Evolutionary conservation across 2,113 vertebrate genomes (phyloP).

Genomic region (Castor canadensis): DNA sequence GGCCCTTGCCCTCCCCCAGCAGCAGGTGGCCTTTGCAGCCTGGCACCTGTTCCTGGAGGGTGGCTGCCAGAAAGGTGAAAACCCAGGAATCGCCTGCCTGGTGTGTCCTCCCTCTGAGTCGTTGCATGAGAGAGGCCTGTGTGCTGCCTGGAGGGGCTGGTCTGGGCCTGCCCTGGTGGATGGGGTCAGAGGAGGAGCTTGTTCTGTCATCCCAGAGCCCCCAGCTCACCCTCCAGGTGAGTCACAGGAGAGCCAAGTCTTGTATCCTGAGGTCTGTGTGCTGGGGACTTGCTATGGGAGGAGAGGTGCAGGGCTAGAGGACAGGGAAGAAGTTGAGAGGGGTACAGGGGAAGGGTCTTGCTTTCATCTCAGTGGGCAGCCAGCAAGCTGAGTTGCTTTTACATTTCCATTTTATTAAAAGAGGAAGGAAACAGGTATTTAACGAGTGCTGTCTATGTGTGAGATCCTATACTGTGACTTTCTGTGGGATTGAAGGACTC

Average conservation of each 20-base stretch:
- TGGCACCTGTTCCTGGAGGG: conserved; percentile 71
- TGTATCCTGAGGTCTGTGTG: not conserved
- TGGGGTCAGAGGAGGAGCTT: not conserved
- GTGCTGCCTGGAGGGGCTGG: not conserved
- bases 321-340: not conserved
- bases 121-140: not conserved
- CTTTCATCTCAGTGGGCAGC: not conserved
- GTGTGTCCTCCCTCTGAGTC: conserved; percentile 15
- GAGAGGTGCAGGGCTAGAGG: not conserved
- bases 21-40: conserved; percentile 76
- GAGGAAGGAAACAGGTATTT: not conserved
- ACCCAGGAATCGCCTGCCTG: conserved; percentile 24
- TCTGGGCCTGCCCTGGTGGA: not conserved
- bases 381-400: not conserved
- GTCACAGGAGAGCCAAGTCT: not conserved
- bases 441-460: not conserved
- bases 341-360: not conserved
- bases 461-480: conserved; percentile 8
- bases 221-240: conserved; percentile 14
- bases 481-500: not conserved
- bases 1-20: conserved; percentile 72
- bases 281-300: not conserved
- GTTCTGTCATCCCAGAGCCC: not conserved
- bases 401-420: not conserved
- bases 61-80: conserved; percentile 68